These are phyloP conservation scores for Sporophila hypoxantha DNA, from an alignment of 2,113 vertebrate genomes.

Conservation along the genomic window DNA sequence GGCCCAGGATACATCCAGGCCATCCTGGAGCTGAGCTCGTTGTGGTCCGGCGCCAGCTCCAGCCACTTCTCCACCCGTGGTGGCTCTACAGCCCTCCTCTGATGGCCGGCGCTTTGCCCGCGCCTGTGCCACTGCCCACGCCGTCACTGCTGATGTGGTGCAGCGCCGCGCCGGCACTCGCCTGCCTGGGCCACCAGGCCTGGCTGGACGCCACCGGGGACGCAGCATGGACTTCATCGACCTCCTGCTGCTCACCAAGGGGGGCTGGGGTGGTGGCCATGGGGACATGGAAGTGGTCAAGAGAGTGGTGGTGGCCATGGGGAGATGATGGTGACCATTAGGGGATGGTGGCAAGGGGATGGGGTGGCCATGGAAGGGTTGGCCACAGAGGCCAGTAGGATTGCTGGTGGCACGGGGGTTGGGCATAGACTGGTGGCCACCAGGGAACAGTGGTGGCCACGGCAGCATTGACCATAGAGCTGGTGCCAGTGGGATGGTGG, in stretches of 20 bases:
- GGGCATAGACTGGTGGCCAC: background rate
- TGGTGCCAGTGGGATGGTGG: background rate
- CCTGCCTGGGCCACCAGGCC: slow-evolving; percentile 25
- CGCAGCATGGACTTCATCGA: no score
- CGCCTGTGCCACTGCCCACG: slow-evolving; percentile 74
- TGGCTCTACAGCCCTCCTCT: slow-evolving; percentile 72
- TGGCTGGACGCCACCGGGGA: slow-evolving; percentile 4
- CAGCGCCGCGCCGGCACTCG: slow-evolving; percentile 51
- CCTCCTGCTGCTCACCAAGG: slow-evolving; percentile 76
- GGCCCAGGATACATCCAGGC: slow-evolving; percentile 78
- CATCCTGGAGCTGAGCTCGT: slow-evolving; percentile 77
- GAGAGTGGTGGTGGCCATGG: background rate
- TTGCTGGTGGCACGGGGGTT: background rate
- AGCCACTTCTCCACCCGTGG: slow-evolving; percentile 70
- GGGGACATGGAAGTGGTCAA: background rate
- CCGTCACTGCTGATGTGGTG: slow-evolving; percentile 72
- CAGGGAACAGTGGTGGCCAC: background rate
- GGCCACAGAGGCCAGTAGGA: no score
- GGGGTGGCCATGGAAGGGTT: no score
- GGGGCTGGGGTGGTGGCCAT: background rate
- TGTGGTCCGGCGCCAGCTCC: slow-evolving; percentile 73
- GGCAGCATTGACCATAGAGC: background rate
- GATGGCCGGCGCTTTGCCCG: slow-evolving; percentile 71
- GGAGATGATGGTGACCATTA: no score
- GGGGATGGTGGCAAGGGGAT: background rate